Evolutionary conservation across 1,140 invertebrate genomes (phyloP), one percentile per base, ranked within the genome.

Genomic region (Neodiprion fabricii): DNA sequence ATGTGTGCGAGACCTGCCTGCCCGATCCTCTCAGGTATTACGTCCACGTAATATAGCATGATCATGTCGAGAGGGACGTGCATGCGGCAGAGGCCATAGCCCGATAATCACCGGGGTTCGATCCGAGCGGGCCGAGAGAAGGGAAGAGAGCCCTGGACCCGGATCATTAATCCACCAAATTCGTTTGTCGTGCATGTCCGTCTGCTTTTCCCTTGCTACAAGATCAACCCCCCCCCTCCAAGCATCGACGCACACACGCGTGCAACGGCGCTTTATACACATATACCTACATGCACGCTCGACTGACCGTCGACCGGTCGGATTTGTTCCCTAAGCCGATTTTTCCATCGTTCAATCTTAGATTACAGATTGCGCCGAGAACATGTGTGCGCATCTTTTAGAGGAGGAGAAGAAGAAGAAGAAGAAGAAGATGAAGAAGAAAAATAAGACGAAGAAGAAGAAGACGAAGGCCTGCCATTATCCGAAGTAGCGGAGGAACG

Each of bases 261-360:
- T 21, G 12, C 12, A 65, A 17, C 61, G 7, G 61, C 61, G 61
- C 5, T 5, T 40, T 40, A 5, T 40, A 40, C 28, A 40, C 11
- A 7, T 61, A 61, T 61, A 14, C 53, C 53, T 8, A 17, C n/a
- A 61, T 9, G 67, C 67, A 23, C 67, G 67, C 14, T 47, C 40
- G 21, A 11, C 40, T 47, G 67, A 11, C 17, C 67, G 67, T 21
- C 10, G 67, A 69, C 67, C 67, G 40, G 67, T 69, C 67, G 21
- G 67, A 47, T 69, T 47, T 69, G 67, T 47, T 69, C 67, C 21
- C 67, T 69, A 69, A 69, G 67, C 67, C 67, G 67, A 69, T 69
- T 69, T 69, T 69, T 69, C 67, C 40, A 21, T 69, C 67, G 67
- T 69, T 69, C 67, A 47, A 69, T 69, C 67, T 69, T 47, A 47